Base-by-base conservation (phyloP, 2,113 vertebrate genomes). In the Gadus chalcogrammus region DNA sequence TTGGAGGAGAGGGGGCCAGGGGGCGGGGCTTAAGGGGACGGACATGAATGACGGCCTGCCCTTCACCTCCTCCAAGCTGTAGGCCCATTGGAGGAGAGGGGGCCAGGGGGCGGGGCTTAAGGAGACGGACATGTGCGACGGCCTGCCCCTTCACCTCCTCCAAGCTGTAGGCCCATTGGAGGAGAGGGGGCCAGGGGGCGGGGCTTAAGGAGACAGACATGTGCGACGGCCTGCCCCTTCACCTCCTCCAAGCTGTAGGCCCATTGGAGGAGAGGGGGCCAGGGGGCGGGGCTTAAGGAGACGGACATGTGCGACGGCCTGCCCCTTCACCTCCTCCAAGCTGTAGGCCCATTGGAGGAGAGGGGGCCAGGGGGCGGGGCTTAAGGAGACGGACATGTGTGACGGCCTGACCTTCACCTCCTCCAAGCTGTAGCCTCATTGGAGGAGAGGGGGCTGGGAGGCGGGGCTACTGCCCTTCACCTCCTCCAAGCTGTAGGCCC, bases 1-100 rank as follows among this genome's bases (percentile, higher is more conserved):
- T 24, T 24, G 24, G 24, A 24, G 24, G 24, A 24, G 24, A 24
- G 24, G 24, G 24, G 24, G 24, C 24, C 24, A 3, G 24, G 20
- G 24, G 24, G 24, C 24, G 24, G 24, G 24, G 24, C 24, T 24
- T 24, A 24, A 3, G 24, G 24, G 2, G 24, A 24, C 24, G 24
- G 24, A 24, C 24, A 24, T 24, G 24, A 1, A 3, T 1, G 24
- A 24, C 24, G 24, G 24, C 9, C 80, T 96, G 67, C 92, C 94
- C 0, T 94, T 95, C 55, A 94, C 94, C 55, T 5, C 82, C 84
- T 96, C 96, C 74, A 99, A 96, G 83, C 90, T 98, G 78, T 99
- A 89, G 24, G 24, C 24, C 24, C 24, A 24, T 24, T 24, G 24
- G 24, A 24, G 24, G 24, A 24, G 24, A 24, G 24, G 24, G 24